phyloP scores from a whole-genome alignment of 2,113 vertebrate species.

The Micromys minutus region DNA sequence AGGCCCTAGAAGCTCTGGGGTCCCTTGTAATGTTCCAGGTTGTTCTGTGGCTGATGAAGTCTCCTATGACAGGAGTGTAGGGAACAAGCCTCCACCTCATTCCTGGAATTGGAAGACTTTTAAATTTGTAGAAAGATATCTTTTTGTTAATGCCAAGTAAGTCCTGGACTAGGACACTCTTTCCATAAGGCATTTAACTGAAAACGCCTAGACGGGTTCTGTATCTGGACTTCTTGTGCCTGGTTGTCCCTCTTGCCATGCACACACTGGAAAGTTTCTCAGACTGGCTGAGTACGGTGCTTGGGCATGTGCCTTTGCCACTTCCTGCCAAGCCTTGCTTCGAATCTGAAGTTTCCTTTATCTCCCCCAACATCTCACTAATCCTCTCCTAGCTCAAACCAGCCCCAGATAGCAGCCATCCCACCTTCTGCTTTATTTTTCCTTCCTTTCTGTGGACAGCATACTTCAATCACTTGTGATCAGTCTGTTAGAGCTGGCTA shows the following conservation, averaged over 20 bases:
- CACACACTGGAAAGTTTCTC: fast-evolving
- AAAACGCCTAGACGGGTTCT: fast-evolving
- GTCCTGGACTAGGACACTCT: not conserved
- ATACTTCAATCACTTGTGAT: not conserved
- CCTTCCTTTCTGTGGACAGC: not conserved
- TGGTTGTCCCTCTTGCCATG: not conserved
- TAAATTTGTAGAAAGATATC: not conserved
- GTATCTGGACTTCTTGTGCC: fast-evolving
- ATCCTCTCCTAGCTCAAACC: too few species aligned
- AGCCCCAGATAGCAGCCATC: fast-evolving
- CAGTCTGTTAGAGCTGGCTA: too few species aligned
- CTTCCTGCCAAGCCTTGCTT: fast-evolving
- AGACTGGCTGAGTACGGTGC: fast-evolving
- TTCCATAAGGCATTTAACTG: not conserved
- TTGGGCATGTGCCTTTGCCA: fast-evolving
- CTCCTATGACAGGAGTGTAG: fast-evolving
- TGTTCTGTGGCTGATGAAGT: fast-evolving
- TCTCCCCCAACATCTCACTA: not conserved
- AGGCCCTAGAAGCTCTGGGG: not conserved
- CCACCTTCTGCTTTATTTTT: not conserved
- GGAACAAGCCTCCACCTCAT: not conserved
- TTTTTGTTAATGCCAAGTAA: not conserved
- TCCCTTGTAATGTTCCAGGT: fast-evolving
- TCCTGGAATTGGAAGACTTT: not conserved
- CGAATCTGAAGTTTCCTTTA: fast-evolving